These are phyloP conservation scores for Caprella mutica DNA, from an alignment of 2,888 invertebrate species.

Conservation along the genomic window DNA sequence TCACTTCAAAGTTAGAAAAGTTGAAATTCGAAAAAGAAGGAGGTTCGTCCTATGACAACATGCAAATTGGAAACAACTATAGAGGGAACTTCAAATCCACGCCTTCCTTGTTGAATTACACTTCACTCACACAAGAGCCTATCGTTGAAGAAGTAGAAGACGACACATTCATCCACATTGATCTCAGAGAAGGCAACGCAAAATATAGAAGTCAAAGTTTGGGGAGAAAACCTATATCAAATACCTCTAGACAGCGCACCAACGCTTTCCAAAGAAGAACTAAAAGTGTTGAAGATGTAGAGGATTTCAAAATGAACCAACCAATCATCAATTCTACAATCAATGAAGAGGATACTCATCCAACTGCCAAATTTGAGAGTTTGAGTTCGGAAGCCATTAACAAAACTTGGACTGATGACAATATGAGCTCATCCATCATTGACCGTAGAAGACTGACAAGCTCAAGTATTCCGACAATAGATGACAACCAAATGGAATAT, in stretches of 20 bases:
- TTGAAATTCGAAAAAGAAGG: constrained; percentile 1
- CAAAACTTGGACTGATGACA: too few species aligned
- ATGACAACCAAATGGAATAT: neutral
- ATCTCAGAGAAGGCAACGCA: neutral
- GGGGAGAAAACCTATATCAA: neutral
- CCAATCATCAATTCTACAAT: constrained; percentile 2
- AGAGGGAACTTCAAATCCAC: neutral
- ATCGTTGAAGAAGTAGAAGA: too few species aligned
- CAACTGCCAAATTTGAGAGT: neutral
- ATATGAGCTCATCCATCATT: neutral
- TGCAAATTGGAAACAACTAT: neutral
- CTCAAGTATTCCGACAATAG: neutral
- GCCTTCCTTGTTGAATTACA: too few species aligned
- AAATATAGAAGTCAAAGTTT: neutral
- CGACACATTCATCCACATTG: too few species aligned
- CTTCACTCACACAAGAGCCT: too few species aligned
- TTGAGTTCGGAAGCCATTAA: neutral
- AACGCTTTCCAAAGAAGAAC: constrained; percentile 8
- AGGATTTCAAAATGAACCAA: neutral
- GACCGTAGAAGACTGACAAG: neutral
- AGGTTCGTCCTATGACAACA: neutral
- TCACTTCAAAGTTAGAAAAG: neutral
- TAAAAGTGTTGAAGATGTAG: constrained; percentile 2
- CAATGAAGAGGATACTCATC: neutral
- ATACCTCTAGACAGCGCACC: neutral